Evolutionary conservation across 2,888 invertebrate genomes (phyloP), one percentile per base, ranked within the genome.

Genomic region (Philaethria dido): DNA sequence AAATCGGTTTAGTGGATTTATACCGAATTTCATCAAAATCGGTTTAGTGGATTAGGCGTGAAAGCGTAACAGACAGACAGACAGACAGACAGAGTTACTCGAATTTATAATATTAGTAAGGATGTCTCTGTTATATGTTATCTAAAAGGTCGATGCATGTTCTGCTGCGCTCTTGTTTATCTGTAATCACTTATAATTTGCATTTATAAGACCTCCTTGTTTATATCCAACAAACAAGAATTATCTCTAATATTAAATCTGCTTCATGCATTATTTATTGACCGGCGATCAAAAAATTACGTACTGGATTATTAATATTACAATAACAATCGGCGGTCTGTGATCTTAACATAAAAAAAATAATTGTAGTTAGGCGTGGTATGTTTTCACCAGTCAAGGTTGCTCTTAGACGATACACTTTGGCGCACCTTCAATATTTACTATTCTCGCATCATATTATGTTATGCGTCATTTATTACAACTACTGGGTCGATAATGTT

Each of bases 381-480:
- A 44, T 59, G 64, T 70, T 74, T 74, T 73, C 71, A 66, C 69
- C 64, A 69, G 65, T 72, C 74, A 79, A 80, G 78, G 81, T 76
- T 69, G 69, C 54, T 44, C 77, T 77, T 77, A 78, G 78, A 79
- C 72, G 77, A 74, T 73, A 78, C 77, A 76, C 76, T 79, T 77
- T 72, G 82, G 79, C 87, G 77, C 87, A 80, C 83, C 87, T 84
- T 80, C 78, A 75, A 71, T 77, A 79, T 81, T 76, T 79, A 76
- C 75, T 79, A 81, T 81, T 79, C 83, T 84, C 70, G 65, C 76
- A 79, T 80, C 78, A 79, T 71, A 29, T 4, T 29, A 74, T 75
- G 72, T 76, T 79, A 85, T 89, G 89, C 83, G 89, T 90, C 89
- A 88, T 77, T 69, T 74, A 69, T 76, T 77, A 75, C 77, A 73